phyloP scores from a whole-genome alignment of 2,113 vertebrate genomes.

The Xenotilapia flavipinnis region DNA sequence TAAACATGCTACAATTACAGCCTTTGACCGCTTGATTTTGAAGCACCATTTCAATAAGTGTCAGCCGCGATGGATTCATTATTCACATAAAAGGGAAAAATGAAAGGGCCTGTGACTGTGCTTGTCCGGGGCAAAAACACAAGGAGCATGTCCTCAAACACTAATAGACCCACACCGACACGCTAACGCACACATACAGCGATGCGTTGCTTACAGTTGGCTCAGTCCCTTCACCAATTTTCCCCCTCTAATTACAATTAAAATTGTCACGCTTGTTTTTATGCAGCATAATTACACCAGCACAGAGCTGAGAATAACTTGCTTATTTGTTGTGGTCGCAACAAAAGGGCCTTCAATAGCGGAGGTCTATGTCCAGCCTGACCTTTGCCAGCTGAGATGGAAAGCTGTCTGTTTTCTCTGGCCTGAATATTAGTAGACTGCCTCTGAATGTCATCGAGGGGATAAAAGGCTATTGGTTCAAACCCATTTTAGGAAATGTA shows the following conservation, averaged over 20 bases:
- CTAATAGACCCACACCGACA: neutral
- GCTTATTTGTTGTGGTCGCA: conserved; percentile 52
- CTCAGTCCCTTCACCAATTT: conserved; percentile 28
- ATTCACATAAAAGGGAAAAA: conserved; percentile 27
- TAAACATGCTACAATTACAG: conserved; percentile 15
- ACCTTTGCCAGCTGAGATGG: neutral
- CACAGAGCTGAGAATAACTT: conserved; percentile 42
- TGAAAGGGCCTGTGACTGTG: conserved; percentile 7
- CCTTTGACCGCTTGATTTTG: conserved; percentile 20
- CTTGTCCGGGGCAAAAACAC: neutral
- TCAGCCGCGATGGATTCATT: conserved; percentile 3
- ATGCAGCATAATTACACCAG: conserved; percentile 26
- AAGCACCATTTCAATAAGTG: conserved; percentile 25
- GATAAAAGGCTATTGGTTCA: neutral
- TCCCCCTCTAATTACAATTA: conserved; percentile 63
- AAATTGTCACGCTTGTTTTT: conserved; percentile 60
- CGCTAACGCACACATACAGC: neutral
- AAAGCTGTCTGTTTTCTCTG: neutral
- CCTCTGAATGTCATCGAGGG: neutral
- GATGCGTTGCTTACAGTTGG: conserved; percentile 2
- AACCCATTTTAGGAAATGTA: neutral
- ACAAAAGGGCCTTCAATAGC: conserved; percentile 43
- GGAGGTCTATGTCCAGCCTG: neutral
- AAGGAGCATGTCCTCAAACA: neutral
- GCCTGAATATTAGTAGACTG: neutral